Evolutionary conservation across 1,140 invertebrate species (phyloP), one percentile per base, ranked within the genome.

Genomic region (Tetranychus urticae): DNA sequence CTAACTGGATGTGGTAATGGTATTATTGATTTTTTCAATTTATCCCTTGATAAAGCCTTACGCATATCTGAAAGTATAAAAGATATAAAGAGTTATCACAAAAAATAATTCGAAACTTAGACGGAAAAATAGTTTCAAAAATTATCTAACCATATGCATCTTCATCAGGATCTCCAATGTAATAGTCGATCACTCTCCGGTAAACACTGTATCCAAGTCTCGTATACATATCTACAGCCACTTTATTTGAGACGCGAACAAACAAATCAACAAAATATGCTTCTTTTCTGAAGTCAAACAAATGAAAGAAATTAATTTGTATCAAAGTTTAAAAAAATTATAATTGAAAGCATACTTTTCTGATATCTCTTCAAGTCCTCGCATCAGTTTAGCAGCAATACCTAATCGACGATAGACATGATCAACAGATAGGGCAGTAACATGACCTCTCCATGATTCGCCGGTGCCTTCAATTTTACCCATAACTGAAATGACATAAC

Each of bases 221-320:
- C 66, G 85, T 84, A 71, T 99, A 99, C 91, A 98, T 97, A 67
- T 88, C 86, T 47, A 97, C 92, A 2, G 94, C 94, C 35, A 94
- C 87, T 72, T 85, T 83, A 71, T 98, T 98, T 67, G 91, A 96
- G 1, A 96, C 89, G 68, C 94, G 78, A 7, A 98, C 94, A 80
- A 97, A 98, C 13, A 98, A 75, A 73, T 98, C 94, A n/a, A 97
- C 93, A 76, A 97, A 98, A 72, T 88, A 97, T 42, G 88, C 88
- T 56, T 84, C 80, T 76, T 97, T 96, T 42, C 39, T 42, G 39
- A 10, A 6, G 23, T 23, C 23, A 23, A 23, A 23, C 5, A 42
- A 10, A 42, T 6, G 39, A 42, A 94, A 71, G 60, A 80, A 79
- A 65, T 67, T 67, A 68, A 62, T 59, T 47, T 37, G 33, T 5